These are phyloP conservation scores for Epiblema foenella DNA, from an alignment of 2,888 invertebrate genomes.

Conservation along the genomic window DNA sequence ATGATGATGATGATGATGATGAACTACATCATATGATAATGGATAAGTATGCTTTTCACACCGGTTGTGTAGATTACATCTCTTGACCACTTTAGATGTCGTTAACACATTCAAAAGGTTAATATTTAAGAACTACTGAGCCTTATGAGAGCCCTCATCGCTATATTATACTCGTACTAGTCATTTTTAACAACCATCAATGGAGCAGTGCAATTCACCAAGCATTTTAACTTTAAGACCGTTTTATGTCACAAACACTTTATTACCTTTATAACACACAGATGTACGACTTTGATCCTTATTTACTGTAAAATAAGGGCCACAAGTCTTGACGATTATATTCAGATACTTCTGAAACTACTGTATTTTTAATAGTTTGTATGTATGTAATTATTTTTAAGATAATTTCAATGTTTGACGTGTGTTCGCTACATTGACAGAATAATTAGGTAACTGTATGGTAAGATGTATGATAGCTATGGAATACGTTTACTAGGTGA, in stretches of 20 bases:
- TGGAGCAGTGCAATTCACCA: constrained; percentile 40
- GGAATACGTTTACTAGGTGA: neutral
- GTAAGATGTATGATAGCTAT: neutral
- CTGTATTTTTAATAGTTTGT: constrained; percentile 8
- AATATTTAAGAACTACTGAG: neutral
- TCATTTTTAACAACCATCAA: constrained; percentile 67
- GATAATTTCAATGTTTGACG: constrained; percentile 18
- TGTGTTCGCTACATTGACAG: constrained; percentile 25
- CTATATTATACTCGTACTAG: constrained; percentile 69
- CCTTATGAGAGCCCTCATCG: constrained; percentile 45
- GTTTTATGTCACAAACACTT: constrained; percentile 25
- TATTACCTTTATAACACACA: neutral
- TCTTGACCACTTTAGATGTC: neutral
- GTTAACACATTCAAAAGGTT: neutral
- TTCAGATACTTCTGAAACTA: neutral
- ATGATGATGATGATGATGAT: too few species aligned
- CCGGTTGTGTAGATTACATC: neutral
- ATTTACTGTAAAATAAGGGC: constrained; percentile 21
- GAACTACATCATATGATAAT: too few species aligned
- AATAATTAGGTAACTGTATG: neutral
- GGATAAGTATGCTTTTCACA: neutral
- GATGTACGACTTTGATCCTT: constrained; percentile 20
- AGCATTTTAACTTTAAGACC: constrained; percentile 32
- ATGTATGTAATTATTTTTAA: constrained; percentile 32
- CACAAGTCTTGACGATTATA: neutral